Evolutionary conservation across 2,888 invertebrate species (phyloP).

Genomic region (Oasisia sp.): DNA sequence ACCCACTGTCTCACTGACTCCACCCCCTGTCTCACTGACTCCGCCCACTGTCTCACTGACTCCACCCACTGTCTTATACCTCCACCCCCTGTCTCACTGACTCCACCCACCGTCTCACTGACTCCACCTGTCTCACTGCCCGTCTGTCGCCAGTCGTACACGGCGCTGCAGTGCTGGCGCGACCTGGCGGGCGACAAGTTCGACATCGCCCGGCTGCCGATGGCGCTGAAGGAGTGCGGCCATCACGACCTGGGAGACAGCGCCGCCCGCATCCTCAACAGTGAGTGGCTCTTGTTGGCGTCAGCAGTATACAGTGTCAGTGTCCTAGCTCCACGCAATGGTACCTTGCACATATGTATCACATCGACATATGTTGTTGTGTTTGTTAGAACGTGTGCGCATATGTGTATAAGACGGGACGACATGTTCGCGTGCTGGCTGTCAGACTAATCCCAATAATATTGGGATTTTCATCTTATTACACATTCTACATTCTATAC

Average conservation of each 20-base stretch:
- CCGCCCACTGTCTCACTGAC: too few species aligned
- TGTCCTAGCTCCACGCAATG: neutral
- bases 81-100: too few species aligned
- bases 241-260: slow-evolving; percentile 28
- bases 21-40: too few species aligned
- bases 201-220: slow-evolving; percentile 27
- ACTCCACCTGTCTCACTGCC: too few species aligned
- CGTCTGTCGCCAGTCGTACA: slow-evolving; percentile 17
- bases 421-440: too few species aligned
- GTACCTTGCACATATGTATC: neutral
- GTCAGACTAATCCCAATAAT: too few species aligned
- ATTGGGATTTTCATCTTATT: too few species aligned
- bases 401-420: too few species aligned
- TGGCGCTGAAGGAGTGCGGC: slow-evolving; percentile 26
- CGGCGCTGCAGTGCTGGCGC: slow-evolving; percentile 25
- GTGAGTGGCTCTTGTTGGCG: neutral
- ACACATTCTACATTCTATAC: too few species aligned
- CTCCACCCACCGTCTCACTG: too few species aligned
- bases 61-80: too few species aligned
- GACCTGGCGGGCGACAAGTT: slow-evolving; percentile 31
- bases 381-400: neutral
- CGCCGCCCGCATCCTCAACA: slow-evolving; percentile 21
- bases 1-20: too few species aligned
- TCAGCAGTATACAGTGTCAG: neutral
- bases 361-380: neutral